These are phyloP conservation scores for Pristionchus maxplancki DNA, from an alignment of 2,888 invertebrate genomes.

Conservation along the genomic window DNA sequence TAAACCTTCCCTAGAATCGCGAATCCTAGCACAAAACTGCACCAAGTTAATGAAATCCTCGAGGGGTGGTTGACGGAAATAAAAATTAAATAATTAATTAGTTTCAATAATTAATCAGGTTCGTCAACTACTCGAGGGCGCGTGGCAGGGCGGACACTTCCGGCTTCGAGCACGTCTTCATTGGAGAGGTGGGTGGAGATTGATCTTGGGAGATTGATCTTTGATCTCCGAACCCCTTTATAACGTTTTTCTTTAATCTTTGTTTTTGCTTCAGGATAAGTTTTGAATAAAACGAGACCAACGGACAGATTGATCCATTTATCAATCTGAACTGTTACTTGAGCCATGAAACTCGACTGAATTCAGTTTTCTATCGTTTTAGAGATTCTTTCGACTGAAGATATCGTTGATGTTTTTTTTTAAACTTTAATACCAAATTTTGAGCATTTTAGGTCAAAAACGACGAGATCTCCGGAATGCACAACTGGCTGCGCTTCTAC, in stretches of 20 bases:
- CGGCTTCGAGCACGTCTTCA: slow-evolving; percentile 93
- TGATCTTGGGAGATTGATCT: background rate
- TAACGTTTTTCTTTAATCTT: background rate
- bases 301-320: no score
- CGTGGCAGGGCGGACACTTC: slow-evolving; percentile 85
- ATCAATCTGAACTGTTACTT: no score
- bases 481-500: slow-evolving; percentile 92
- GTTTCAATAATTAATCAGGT: slow-evolving; percentile 70
- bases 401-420: no score
- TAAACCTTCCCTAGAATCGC: no score
- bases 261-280: background rate
- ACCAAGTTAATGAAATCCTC: no score
- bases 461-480: slow-evolving; percentile 85
- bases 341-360: no score
- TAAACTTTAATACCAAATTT: no score
- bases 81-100: background rate
- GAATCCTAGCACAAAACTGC: no score
- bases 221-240: background rate
- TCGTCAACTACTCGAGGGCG: slow-evolving; percentile 87
- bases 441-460: slow-evolving; percentile 82
- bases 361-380: no score
- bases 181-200: slow-evolving; percentile 84
- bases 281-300: no score
- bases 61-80: no score
- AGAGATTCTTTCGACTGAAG: no score